phyloP scores from a whole-genome alignment of 2,113 vertebrate genomes.

The Xiphophorus couchianus region DNA sequence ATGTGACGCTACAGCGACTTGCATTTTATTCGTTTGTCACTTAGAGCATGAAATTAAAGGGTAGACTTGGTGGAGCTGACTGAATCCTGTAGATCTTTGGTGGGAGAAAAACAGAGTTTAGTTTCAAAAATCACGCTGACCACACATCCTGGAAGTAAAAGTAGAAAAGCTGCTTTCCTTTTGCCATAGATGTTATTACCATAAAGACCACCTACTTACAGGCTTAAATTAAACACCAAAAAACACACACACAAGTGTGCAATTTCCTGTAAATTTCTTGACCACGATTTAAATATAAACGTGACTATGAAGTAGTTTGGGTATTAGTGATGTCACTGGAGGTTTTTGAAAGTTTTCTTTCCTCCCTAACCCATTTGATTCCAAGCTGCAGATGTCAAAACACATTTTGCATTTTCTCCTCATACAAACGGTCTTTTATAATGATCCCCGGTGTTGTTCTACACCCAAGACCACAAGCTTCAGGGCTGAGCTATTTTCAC shows the following conservation, averaged over 20 bases:
- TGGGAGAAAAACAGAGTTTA: conserved; percentile 50
- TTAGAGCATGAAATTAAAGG: conserved; percentile 68
- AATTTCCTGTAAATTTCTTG: conserved; percentile 65
- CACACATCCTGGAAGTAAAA: conserved; percentile 69
- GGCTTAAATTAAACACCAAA: conserved; percentile 60
- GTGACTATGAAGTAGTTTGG: conserved; percentile 50
- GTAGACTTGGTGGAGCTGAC: conserved; percentile 60
- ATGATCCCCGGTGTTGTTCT: conserved; percentile 74
- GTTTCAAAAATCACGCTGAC: conserved; percentile 68
- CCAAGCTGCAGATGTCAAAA: conserved; percentile 69
- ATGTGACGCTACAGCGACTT: conserved; percentile 66
- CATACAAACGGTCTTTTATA: conserved; percentile 70
- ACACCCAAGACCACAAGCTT: conserved; percentile 68
- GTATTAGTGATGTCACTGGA: conserved; percentile 73
- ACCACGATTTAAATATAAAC: conserved; percentile 72
- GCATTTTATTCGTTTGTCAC: conserved; percentile 71
- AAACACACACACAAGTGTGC: conserved; percentile 34
- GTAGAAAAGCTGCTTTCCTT: conserved; percentile 58
- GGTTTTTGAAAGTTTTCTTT: conserved; percentile 67
- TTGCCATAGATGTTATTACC: conserved; percentile 62
- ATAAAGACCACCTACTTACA: conserved; percentile 76
- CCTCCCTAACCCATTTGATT: conserved; percentile 50
- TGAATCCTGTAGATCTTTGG: conserved; percentile 54
- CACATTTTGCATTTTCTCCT: conserved; percentile 55
- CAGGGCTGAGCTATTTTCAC: conserved; percentile 80